phyloP scores from a whole-genome alignment of 2,888 invertebrate genomes.

The Ophraella communa region DNA sequence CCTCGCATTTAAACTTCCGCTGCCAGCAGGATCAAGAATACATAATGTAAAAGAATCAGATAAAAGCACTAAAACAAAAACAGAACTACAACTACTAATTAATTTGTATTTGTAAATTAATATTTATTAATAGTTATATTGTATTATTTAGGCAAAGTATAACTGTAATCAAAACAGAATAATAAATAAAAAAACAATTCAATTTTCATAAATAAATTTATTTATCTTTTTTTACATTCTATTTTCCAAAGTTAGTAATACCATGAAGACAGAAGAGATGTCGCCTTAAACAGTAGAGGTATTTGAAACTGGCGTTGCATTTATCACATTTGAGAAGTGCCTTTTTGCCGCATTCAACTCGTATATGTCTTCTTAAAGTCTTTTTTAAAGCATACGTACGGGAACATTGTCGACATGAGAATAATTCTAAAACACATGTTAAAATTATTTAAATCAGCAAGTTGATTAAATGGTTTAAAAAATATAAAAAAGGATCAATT shows the following conservation, averaged over 20 bases:
- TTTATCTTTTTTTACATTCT: background rate
- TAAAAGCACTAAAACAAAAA: too few relatives aligned
- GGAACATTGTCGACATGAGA: constrained; percentile 26
- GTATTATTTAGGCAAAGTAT: too few relatives aligned
- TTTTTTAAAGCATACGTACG: constrained; percentile 23
- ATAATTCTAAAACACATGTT: constrained; percentile 26
- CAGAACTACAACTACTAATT: too few relatives aligned
- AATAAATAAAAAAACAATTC: background rate
- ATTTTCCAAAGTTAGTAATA: background rate
- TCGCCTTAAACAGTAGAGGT: constrained; percentile 28
- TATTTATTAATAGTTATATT: too few relatives aligned
- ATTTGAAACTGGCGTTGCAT: constrained; percentile 31
- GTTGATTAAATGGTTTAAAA: too few relatives aligned
- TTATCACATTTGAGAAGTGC: constrained; percentile 61
- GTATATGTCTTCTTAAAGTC: constrained; percentile 35
- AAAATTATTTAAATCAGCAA: background rate
- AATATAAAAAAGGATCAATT: too few relatives aligned
- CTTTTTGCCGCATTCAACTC: constrained; percentile 63
- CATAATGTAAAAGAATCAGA: too few relatives aligned
- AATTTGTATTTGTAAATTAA: too few relatives aligned
- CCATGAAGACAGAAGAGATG: constrained; percentile 30
- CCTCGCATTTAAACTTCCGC: too few relatives aligned
- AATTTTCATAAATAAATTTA: background rate
- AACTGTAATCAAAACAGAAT: too few relatives aligned
- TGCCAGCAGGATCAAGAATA: too few relatives aligned